These are phyloP conservation scores for Manis pentadactyla DNA, from an alignment of 2,797 vertebrate species.

Conservation along the genomic window DNA sequence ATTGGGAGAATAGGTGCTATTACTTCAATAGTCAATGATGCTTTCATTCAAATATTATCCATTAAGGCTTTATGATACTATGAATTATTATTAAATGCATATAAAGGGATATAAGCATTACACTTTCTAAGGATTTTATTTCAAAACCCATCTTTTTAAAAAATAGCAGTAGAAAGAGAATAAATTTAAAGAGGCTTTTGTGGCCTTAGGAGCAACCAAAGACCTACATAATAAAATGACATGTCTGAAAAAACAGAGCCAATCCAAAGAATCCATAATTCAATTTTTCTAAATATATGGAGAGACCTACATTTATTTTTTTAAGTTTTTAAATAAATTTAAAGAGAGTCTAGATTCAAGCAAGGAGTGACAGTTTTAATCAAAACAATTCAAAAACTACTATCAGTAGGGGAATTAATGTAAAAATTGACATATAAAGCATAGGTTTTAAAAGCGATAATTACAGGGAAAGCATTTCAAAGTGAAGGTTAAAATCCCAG, in stretches of 20 bases:
- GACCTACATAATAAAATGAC: not conserved
- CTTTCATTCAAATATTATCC: slow-evolving; percentile 18
- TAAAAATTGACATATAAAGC: slow-evolving; percentile 54
- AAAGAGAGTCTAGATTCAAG: slow-evolving; percentile 48
- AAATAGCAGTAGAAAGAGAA: not conserved
- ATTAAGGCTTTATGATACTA: not conserved
- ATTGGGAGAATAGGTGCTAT: not conserved
- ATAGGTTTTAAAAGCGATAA: slow-evolving; percentile 40
- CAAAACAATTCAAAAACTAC: slow-evolving; percentile 46
- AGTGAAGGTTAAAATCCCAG: slow-evolving; percentile 44
- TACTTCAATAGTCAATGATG: not conserved
- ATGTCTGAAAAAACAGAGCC: not conserved
- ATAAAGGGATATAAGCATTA: slow-evolving; percentile 14
- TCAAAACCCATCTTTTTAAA: not conserved
- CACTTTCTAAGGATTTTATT: slow-evolving; percentile 30
- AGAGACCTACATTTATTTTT: not conserved
- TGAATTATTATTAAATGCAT: not conserved
- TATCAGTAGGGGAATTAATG: slow-evolving; percentile 2
- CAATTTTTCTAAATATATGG: not conserved
- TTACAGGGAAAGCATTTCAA: slow-evolving; percentile 41
- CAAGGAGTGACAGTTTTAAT: slow-evolving; percentile 50
- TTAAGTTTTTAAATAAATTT: slow-evolving; percentile 16
- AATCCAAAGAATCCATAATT: not conserved
- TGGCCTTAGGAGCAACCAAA: not conserved
- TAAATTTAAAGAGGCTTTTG: not conserved